Evolutionary conservation across 2,888 invertebrate genomes (phyloP).

Genomic region (Brachylomia viminalis): DNA sequence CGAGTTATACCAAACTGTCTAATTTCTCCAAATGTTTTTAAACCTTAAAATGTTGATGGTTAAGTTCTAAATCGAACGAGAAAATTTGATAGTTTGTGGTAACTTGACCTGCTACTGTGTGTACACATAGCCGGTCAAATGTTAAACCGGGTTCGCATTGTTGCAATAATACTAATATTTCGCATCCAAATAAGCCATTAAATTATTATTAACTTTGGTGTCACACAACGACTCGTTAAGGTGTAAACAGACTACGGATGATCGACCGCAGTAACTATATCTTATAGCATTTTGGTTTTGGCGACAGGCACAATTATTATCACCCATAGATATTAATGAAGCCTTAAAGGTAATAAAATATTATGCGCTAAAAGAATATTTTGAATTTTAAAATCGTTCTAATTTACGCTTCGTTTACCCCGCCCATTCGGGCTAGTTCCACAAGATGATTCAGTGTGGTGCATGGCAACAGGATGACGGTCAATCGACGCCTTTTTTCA

Average conservation of each 20-base stretch:
- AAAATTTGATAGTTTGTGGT: too few species aligned
- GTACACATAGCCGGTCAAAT: background rate
- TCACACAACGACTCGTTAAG: background rate
- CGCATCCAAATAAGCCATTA: constrained; percentile 14
- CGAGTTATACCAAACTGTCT: too few species aligned
- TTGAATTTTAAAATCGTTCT: background rate
- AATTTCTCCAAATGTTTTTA: too few species aligned
- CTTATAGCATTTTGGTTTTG: background rate
- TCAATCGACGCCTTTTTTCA: background rate
- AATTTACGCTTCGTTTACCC: background rate
- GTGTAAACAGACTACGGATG: background rate
- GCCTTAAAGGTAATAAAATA: background rate
- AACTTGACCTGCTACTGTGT: too few species aligned
- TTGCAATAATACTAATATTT: constrained; percentile 16
- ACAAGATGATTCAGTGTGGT: too few species aligned
- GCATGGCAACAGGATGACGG: background rate
- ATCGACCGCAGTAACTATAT: background rate
- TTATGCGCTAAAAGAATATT: background rate
- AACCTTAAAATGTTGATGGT: background rate
- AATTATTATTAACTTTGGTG: constrained; percentile 5
- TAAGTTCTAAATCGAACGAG: background rate
- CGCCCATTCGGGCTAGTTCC: background rate
- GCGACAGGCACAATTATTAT: background rate
- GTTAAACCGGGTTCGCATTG: background rate
- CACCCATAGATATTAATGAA: background rate